Evolutionary conservation across 2,113 vertebrate genomes (phyloP).

Genomic region (Hypocryptadius cinnamomeus): DNA sequence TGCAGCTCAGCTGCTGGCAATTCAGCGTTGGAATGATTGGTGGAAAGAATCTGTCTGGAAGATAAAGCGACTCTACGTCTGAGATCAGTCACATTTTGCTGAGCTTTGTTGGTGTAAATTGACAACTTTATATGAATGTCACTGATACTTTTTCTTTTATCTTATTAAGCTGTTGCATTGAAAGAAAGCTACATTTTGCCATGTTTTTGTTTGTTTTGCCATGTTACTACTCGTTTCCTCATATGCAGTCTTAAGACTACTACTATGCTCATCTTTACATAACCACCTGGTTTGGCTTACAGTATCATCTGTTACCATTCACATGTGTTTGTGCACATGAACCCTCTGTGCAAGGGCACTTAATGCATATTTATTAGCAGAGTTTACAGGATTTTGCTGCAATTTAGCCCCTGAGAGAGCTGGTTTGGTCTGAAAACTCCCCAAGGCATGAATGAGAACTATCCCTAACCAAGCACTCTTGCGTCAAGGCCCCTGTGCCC

Average conservation of each 20-base stretch:
- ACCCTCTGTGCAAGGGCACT: neutral
- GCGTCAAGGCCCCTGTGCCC: neutral
- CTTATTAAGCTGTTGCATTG: neutral
- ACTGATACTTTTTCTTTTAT: neutral
- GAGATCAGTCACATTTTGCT: neutral
- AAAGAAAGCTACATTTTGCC: neutral
- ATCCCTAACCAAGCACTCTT: neutral
- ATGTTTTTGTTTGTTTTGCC: neutral
- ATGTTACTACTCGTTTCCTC: neutral
- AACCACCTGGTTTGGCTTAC: neutral
- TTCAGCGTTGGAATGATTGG: slow-evolving; percentile 41
- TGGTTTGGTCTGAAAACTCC: neutral
- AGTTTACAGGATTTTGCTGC: neutral
- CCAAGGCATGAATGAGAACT: neutral
- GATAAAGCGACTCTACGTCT: slow-evolving; percentile 49
- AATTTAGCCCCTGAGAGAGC: neutral
- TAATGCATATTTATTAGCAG: neutral
- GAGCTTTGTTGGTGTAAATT: neutral
- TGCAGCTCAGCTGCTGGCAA: neutral
- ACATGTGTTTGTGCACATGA: neutral
- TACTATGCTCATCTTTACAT: neutral
- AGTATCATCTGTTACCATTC: neutral
- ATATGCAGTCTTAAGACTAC: neutral
- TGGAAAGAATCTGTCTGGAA: slow-evolving; percentile 53
- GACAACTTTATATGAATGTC: neutral